Percentiles rank a stretch among this genome's conserved stretches.
Evolutionary conservation across 2,888 invertebrate species (phyloP).

Genomic region (Lasioglossum morio): DNA sequence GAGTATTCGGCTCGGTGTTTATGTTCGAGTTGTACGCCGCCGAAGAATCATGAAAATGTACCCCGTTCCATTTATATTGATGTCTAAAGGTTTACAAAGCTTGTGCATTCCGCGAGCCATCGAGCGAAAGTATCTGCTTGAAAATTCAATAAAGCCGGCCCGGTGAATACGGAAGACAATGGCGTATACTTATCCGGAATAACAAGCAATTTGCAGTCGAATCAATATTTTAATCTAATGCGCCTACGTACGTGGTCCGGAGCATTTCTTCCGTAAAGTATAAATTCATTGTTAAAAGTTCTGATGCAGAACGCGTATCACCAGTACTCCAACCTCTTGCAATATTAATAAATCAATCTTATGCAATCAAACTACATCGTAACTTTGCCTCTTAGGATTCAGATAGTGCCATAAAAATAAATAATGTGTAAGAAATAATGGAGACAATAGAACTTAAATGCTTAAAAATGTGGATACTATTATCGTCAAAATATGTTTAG

Average conservation of each 20-base stretch:
- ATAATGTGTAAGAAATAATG: neutral
- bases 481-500: neutral
- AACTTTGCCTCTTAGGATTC: neutral
- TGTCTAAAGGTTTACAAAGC: neutral
- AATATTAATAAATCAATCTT: neutral
- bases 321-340: neutral
- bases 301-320: neutral
- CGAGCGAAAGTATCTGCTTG: neutral
- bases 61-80: neutral
- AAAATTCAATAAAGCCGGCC: neutral
- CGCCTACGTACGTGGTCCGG: neutral
- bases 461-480: neutral
- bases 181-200: slow-evolving; percentile 3
- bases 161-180: neutral
- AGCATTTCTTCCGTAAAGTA: neutral
- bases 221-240: neutral
- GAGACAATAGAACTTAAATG: neutral
- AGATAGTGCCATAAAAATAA: too few species aligned
- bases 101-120: neutral
- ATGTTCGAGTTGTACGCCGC: neutral
- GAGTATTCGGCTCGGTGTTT: slow-evolving; percentile 26
- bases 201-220: neutral
- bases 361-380: neutral
- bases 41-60: neutral
- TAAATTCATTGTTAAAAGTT: neutral